Evolutionary conservation across 2,113 vertebrate genomes (phyloP).

Genomic region (Geothlypis trichas): DNA sequence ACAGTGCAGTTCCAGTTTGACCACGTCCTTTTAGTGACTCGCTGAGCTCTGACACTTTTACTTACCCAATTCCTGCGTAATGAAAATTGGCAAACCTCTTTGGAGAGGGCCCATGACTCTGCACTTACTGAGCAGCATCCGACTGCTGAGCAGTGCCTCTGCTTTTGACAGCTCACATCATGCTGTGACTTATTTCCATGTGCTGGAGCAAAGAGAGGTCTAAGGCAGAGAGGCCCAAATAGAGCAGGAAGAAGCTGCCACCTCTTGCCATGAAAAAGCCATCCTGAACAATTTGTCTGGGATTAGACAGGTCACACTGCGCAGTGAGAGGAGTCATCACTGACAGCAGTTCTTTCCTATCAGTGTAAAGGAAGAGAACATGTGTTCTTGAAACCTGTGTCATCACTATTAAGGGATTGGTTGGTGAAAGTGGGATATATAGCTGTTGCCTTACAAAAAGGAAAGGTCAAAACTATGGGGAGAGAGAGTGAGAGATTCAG

Average conservation of each 20-base stretch:
- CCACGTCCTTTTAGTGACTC: neutral
- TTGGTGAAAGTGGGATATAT: neutral
- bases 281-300: neutral
- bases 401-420: neutral
- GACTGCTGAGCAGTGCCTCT: neutral
- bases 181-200: neutral
- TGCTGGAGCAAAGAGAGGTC: neutral
- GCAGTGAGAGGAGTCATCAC: neutral
- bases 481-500: neutral
- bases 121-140: neutral
- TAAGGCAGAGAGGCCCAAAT: neutral
- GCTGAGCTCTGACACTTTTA: neutral
- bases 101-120: conserved; percentile 18
- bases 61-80: neutral
- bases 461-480: neutral
- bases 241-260: neutral
- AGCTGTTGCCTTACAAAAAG: neutral
- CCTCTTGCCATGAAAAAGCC: neutral
- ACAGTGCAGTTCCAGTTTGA: neutral
- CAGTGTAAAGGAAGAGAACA: neutral
- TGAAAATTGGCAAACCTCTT: neutral
- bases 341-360: neutral
- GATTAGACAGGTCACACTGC: neutral
- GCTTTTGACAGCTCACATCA: neutral
- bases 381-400: neutral